Evolutionary conservation across 2,113 vertebrate genomes (phyloP), one percentile per base, ranked within the genome.

Genomic region (Sus scrofa): DNA sequence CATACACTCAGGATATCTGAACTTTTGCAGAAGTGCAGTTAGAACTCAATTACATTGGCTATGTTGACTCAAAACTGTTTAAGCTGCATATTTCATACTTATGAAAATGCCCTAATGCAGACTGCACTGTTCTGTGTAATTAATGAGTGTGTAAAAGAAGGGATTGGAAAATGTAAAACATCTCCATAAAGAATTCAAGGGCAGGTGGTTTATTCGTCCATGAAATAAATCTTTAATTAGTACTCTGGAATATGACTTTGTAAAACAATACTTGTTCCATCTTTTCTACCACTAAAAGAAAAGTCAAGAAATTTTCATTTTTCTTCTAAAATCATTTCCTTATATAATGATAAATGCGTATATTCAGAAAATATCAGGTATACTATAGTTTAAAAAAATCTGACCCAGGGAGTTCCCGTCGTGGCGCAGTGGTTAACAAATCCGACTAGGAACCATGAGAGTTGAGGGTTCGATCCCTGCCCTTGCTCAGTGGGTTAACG

Each of bases 161-260:
- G 26, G 22, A 77, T 65, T 81, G 20, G 60, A 93, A 92, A 92
- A 94, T 83, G 50, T 92, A 93, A 96, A 90, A 86, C 26, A 95
- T 78, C 30, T 19, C 44, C 56, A 96, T 96, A 93, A 96, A 96
- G 62, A 67, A 95, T 71, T 3, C 60, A 93, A 67, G 22, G 19
- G 52, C 60, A 89, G 54, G 75, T 93, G 78, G 73, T 81, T 91
- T 96, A 96, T 97, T 96, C 67, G 74, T 83, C 52, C 14, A 83
- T 95, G 37, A 86, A 95, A 95, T 96, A 95, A 96, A 95, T 83
- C 26, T 96, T 97, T 96, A 89, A 89, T 96, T 95, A 82, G 68
- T 96, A 16, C 14, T 86, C 13, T 82, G 60, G 16, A 86, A 73
- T 86, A 86, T 58, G 22, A 67, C 88, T 96, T 97, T 83, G 20